Conservation (phyloP, 2,888 invertebrate species). For the Entomobrya proxima region DNA sequence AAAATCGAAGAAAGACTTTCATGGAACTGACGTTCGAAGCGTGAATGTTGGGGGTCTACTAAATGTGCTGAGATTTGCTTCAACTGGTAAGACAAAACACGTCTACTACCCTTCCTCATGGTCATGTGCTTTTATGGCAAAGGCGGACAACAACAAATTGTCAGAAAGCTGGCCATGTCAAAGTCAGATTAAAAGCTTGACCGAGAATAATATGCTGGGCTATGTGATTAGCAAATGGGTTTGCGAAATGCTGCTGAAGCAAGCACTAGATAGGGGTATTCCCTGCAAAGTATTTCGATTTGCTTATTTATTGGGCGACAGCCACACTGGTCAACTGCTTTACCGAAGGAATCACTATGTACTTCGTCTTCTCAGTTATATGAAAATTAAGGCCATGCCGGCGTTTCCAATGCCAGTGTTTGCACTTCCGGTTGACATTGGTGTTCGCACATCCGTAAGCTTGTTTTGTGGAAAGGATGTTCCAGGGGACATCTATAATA, state of each 20-base stretch:
- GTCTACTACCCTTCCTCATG: neutral
- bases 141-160: neutral
- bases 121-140: neutral
- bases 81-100: neutral
- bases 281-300: constrained; percentile 32
- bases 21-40: neutral
- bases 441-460: neutral
- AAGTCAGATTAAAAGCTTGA: neutral
- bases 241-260: constrained; percentile 22
- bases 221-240: constrained; percentile 4
- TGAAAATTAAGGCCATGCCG: constrained; percentile 14
- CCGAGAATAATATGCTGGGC: constrained; percentile 10
- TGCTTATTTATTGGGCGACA: constrained; percentile 12
- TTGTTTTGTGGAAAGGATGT: neutral
- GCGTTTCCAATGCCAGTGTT: neutral
- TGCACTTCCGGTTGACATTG: neutral
- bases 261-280: no score
- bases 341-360: neutral
- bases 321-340: neutral
- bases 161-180: neutral
- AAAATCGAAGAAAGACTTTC: neutral
- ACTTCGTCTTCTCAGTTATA: neutral
- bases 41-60: neutral
- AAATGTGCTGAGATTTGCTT: neutral
- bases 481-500: constrained; percentile 25